Base-by-base conservation (phyloP, 1,140 invertebrate species). In the Acromyrmex charruanus region DNA sequence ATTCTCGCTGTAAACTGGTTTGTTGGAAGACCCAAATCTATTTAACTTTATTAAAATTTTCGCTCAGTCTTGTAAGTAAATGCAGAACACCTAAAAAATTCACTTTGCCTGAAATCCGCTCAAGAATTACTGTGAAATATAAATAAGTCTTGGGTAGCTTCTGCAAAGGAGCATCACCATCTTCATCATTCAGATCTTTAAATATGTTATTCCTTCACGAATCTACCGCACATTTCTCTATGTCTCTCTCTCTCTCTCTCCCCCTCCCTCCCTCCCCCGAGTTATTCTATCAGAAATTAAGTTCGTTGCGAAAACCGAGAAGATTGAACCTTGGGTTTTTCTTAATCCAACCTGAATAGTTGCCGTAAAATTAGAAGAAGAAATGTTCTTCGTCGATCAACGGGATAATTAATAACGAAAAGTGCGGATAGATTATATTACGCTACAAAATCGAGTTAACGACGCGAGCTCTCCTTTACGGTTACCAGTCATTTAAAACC, bases 401-500 rank as follows among this genome's bases (percentile, higher is more conserved):
- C 44, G 44, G 18, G 69, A 84, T 74, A 84, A 84, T 84, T 84
- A 84, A 84, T 75, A 84, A 84, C 69, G 69, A 84, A 75, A 75
- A 84, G 80, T 51, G 55, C 18, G 28, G 39, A 75, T 84, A 35
- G 80, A 84, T 84, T 75, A 75, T 75, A 75, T 84, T 84, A 84
- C 80, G 9, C 18, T 74, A 69, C 55, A 75, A 84, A 84, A 84
- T 84, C 80, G 59, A 84, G 72, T 71, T 84, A 84, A 84, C 69
- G 68, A 84, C n/a, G 53, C 25, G 69, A 44, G 55, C 39, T 58
- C 55, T 51, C 21, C 39, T 84, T 74, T 61, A 75, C 71, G 25
- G 68, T 84, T 84, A 63, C 69, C 25, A 84, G 69, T 84, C 59
- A 84, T 84, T 84, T 84, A 75, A 84, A 84, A 84, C 39, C 80